A percentile compares a stretch with the other conserved stretches of the same genome.
Evolutionary conservation across 2,888 invertebrate species (phyloP).

Genomic region (Eupithecia vulgata): DNA sequence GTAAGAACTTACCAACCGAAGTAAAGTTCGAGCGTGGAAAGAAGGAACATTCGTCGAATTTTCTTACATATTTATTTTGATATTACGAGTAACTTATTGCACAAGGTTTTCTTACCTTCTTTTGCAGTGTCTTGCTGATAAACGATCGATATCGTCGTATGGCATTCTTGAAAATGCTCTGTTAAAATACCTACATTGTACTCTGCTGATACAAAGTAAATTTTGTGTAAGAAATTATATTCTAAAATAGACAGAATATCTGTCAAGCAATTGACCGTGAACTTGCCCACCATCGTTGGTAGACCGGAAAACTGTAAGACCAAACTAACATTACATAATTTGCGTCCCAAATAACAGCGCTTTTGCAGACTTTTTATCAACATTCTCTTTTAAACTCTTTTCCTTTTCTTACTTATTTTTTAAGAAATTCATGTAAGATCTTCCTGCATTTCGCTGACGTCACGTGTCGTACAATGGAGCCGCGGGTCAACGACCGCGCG

Average conservation of each 20-base stretch:
- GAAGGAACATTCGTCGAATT: background rate
- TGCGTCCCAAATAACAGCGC: background rate
- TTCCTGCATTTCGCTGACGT: constrained; percentile 17
- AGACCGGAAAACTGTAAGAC: background rate
- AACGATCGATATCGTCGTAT: background rate
- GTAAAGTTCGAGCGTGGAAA: background rate
- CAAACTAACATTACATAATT: background rate
- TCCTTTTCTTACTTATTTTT: background rate
- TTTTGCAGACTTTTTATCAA: background rate
- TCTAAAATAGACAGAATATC: background rate
- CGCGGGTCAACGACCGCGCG: constrained; percentile 52
- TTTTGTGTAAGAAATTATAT: background rate
- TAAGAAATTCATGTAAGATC: constrained; percentile 9
- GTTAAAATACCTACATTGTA: background rate
- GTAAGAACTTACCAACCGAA: background rate
- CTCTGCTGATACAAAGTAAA: too few relatives aligned
- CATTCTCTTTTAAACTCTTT: background rate
- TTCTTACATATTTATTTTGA: background rate
- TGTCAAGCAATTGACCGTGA: background rate
- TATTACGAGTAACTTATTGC: background rate
- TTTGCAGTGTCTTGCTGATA: background rate
- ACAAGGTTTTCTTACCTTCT: background rate
- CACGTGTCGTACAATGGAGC: constrained; percentile 46
- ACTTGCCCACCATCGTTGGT: background rate
- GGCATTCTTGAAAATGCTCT: background rate